Percentiles rank a stretch among this genome's conserved stretches.
phyloP scores from a whole-genome alignment of 2,888 invertebrate genomes.

The Drepanosiphum platanoidis region DNA sequence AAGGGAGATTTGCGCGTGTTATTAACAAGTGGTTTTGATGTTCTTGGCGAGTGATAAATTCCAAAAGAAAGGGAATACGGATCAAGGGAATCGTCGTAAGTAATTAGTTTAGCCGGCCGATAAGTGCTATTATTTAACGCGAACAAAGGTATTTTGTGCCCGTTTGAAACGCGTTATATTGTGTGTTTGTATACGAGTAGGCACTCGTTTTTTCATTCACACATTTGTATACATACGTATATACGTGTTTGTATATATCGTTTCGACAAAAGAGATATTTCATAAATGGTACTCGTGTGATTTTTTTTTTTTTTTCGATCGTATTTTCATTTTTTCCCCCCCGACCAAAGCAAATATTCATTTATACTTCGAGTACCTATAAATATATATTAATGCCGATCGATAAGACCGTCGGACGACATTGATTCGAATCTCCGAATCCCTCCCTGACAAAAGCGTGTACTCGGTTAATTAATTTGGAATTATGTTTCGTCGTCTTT shows the following conservation, averaged over 20 bases:
- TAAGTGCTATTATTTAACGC: not conserved
- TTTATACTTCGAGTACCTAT: not conserved
- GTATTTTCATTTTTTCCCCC: not conserved
- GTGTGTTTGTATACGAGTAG: too few species aligned
- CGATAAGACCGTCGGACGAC: too few species aligned
- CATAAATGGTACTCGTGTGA: not conserved
- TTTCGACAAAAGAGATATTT: not conserved
- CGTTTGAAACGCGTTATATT: too few species aligned
- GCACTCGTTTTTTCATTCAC: too few species aligned
- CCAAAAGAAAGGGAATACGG: not conserved
- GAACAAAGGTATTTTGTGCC: conserved; percentile 1
- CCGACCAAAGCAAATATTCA: not conserved
- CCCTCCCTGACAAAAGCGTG: too few species aligned
- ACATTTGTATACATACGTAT: too few species aligned
- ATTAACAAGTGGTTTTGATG: not conserved
- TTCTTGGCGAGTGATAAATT: not conserved
- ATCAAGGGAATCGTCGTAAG: not conserved
- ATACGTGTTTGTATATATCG: not conserved
- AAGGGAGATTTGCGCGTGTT: not conserved
- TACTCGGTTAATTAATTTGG: too few species aligned
- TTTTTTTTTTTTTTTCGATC: not conserved
- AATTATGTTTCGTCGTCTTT: too few species aligned
- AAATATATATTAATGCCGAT: not conserved
- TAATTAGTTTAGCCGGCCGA: not conserved
- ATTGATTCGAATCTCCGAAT: too few species aligned